phyloP scores from a whole-genome alignment of 2,797 vertebrate genomes.

The Notolabrus celidotus region DNA sequence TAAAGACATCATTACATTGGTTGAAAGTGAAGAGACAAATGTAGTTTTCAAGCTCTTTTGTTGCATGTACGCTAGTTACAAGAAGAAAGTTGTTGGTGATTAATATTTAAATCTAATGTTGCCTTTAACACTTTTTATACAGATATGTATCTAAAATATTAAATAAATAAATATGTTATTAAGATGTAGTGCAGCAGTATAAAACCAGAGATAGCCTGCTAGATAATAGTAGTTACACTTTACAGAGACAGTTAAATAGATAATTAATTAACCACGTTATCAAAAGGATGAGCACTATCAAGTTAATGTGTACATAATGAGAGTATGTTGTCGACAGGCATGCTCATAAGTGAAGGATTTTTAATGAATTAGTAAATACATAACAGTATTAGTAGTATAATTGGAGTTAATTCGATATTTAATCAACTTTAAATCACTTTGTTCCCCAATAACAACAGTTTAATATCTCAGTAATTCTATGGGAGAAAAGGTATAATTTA shows the following conservation, averaged over 20 bases:
- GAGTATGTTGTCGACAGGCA: neutral
- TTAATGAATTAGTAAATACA: too few relatives aligned
- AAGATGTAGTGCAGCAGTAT: neutral
- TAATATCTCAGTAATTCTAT: neutral
- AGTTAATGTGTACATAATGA: neutral
- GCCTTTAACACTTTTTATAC: neutral
- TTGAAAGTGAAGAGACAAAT: slow-evolving; percentile 24
- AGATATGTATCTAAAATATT: neutral
- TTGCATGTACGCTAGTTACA: neutral
- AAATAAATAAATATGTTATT: neutral
- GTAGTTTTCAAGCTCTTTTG: neutral
- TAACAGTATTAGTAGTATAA: neutral
- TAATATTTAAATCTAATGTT: neutral
- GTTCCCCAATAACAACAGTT: neutral
- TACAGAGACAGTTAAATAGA: too few relatives aligned
- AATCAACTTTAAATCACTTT: neutral
- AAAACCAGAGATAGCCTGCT: neutral
- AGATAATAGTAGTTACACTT: too few relatives aligned
- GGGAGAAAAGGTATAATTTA: neutral
- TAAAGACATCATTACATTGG: slow-evolving; percentile 57
- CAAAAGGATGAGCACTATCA: neutral
- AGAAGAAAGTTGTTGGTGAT: neutral
- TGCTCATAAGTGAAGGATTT: neutral
- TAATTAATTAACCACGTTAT: neutral
- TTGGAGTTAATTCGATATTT: neutral